phyloP scores from a whole-genome alignment of 1,140 invertebrate species.

The Drosophila triauraria region DNA sequence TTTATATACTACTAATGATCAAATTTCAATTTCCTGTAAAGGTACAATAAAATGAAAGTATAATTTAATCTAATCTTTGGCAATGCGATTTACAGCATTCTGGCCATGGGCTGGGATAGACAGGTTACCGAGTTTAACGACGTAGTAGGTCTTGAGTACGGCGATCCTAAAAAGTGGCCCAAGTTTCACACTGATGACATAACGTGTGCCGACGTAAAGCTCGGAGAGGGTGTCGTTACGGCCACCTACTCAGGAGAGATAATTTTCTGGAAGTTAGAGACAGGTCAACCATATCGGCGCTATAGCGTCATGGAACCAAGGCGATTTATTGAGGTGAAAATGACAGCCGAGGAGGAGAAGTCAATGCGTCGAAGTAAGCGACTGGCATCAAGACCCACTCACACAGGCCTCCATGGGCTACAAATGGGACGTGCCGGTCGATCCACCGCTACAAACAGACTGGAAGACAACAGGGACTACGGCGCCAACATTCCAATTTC shows the following conservation, averaged over 20 bases:
- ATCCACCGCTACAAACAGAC: not conserved
- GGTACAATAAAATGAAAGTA: too few relatives aligned
- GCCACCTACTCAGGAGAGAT: slow-evolving; percentile 91
- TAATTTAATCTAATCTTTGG: too few relatives aligned
- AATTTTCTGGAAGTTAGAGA: slow-evolving; percentile 91
- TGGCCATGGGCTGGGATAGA: slow-evolving; percentile 90
- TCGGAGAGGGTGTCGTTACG: slow-evolving; percentile 89
- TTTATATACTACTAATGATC: too few relatives aligned
- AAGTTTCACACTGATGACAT: slow-evolving; percentile 91
- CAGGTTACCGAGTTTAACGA: slow-evolving; percentile 90
- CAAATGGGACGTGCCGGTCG: not conserved
- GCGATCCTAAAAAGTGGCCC: slow-evolving; percentile 88
- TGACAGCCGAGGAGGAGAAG: slow-evolving; percentile 36
- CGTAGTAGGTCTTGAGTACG: slow-evolving; percentile 85
- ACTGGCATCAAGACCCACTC: not conserved
- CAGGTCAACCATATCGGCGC: slow-evolving; percentile 88
- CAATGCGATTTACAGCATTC: slow-evolving; percentile 85
- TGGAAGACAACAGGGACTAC: slow-evolving; percentile 38
- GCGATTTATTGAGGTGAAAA: slow-evolving; percentile 63
- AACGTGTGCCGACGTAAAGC: slow-evolving; percentile 87
- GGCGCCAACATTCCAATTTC: slow-evolving; percentile 74
- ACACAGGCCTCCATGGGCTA: not conserved
- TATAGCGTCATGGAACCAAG: slow-evolving; percentile 86
- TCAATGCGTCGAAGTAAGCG: slow-evolving; percentile 23
- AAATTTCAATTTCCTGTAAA: too few relatives aligned